phyloP scores from a whole-genome alignment of 1,140 invertebrate genomes.

The Bombyx mandarina region DNA sequence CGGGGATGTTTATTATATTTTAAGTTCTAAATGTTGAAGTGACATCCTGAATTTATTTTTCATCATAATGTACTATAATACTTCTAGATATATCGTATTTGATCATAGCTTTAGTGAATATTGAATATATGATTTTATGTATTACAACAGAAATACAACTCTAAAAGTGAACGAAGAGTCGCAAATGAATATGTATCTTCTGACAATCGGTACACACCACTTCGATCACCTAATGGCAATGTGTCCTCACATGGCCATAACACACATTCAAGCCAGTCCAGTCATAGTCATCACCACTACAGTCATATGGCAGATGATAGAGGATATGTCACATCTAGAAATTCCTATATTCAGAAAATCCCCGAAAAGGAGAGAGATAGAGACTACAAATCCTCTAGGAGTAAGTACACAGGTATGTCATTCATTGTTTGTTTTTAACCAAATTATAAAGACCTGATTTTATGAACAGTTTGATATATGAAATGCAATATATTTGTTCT shows the following conservation, averaged over 20 bases:
- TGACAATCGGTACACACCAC: constrained; percentile 55
- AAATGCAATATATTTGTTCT: too few species aligned
- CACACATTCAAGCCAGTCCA: constrained; percentile 76
- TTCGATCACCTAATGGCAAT: constrained; percentile 62
- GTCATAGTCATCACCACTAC: constrained; percentile 76
- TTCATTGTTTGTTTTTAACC: background rate
- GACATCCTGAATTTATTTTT: background rate
- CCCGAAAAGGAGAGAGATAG: constrained; percentile 92
- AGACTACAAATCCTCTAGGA: constrained; percentile 89
- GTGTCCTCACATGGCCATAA: constrained; percentile 72
- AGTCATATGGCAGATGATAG: constrained; percentile 78
- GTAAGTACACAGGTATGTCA: constrained; percentile 75
- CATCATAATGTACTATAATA: background rate
- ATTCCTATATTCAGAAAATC: constrained; percentile 83
- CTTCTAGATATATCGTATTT: background rate
- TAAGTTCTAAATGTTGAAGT: background rate
- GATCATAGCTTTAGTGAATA: background rate
- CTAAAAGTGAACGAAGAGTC: constrained; percentile 50
- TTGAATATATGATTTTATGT: background rate
- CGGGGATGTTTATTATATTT: background rate
- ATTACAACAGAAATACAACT: constrained; percentile 53
- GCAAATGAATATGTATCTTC: constrained; percentile 71
- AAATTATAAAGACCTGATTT: background rate
- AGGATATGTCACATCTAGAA: constrained; percentile 74
- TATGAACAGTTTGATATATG: too few species aligned